Evolutionary conservation across 2,113 vertebrate genomes (phyloP).

Genomic region (Pomatorhinus ruficollis): DNA sequence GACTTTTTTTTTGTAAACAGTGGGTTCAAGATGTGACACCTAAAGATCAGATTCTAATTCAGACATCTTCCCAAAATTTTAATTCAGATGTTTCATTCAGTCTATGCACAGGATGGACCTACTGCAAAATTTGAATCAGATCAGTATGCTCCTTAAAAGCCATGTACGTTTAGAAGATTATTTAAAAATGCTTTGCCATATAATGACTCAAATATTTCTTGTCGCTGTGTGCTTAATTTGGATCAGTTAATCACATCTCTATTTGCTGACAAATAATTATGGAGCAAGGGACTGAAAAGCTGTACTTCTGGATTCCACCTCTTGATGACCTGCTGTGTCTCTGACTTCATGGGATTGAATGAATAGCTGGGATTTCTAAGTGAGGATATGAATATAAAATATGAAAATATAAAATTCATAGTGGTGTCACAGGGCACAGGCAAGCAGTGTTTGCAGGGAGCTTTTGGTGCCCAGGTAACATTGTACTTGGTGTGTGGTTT

Average conservation of each 20-base stretch:
- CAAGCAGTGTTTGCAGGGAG: not conserved
- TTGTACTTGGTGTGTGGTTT: not conserved
- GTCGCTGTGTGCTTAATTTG: not conserved
- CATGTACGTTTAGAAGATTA: not conserved
- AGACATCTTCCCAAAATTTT: not conserved
- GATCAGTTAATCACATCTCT: not conserved
- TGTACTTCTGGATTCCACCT: not conserved
- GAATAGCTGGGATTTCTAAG: not conserved
- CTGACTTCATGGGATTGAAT: not conserved
- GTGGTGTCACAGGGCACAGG: not conserved
- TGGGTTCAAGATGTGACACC: not conserved
- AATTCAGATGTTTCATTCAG: not conserved
- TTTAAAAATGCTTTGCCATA: not conserved
- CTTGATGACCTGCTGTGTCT: accelerated
- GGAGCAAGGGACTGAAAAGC: not conserved
- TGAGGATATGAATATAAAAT: not conserved
- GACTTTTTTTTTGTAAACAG: not conserved
- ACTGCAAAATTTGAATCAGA: not conserved
- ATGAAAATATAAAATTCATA: not conserved
- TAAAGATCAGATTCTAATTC: not conserved
- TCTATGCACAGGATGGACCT: not conserved
- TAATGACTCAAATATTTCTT: not conserved
- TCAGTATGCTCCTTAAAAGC: not conserved
- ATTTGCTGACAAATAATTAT: not conserved
- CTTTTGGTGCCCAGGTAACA: not conserved